Percentiles rank a stretch among this genome's conserved stretches.
phyloP scores from a whole-genome alignment of 2,888 invertebrate genomes.

The Drosophila buzzatii region DNA sequence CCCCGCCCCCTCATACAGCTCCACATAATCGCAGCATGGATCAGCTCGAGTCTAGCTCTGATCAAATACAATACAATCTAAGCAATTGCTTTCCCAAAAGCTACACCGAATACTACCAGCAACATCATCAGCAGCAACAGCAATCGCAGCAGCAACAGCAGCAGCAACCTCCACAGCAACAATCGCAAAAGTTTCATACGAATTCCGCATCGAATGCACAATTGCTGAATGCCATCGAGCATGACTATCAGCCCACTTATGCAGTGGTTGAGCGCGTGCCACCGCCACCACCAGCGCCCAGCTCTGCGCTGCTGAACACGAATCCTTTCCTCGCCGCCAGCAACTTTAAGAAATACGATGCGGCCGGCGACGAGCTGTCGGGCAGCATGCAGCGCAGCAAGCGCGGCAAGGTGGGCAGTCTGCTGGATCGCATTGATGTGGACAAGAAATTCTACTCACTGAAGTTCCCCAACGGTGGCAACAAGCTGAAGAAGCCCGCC shows the following conservation, averaged over 20 bases:
- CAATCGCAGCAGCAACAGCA: slow-evolving; percentile 43
- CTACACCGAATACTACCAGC: slow-evolving; percentile 84
- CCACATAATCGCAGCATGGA: slow-evolving; percentile 57
- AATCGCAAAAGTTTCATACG: slow-evolving; percentile 54
- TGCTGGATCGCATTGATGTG: slow-evolving; percentile 67
- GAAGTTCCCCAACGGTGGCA: slow-evolving; percentile 74
- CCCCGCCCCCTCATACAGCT: slow-evolving; percentile 54
- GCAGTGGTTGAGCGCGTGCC: slow-evolving; percentile 78
- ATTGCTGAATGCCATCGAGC: slow-evolving; percentile 78
- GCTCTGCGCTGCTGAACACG: slow-evolving; percentile 64
- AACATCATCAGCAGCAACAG: slow-evolving; percentile 71
- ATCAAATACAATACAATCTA: slow-evolving; percentile 82
- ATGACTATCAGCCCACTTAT: slow-evolving; percentile 81
- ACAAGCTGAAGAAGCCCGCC: slow-evolving; percentile 52
- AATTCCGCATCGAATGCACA: slow-evolving; percentile 75
- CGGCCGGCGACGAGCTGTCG: slow-evolving; percentile 54
- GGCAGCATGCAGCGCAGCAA: slow-evolving; percentile 56
- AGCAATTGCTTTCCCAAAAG: slow-evolving; percentile 84
- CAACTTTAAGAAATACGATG: slow-evolving; percentile 83
- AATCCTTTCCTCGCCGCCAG: slow-evolving; percentile 83
- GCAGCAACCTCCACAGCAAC: slow-evolving; percentile 7
- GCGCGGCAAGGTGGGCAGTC: slow-evolving; percentile 37
- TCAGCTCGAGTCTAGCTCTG: slow-evolving; percentile 46
- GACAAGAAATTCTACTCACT: slow-evolving; percentile 85
- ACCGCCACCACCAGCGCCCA: slow-evolving; percentile 50